These are phyloP conservation scores for Drosophila fuyamai DNA, from an alignment of 1,140 invertebrate genomes.

Conservation along the genomic window DNA sequence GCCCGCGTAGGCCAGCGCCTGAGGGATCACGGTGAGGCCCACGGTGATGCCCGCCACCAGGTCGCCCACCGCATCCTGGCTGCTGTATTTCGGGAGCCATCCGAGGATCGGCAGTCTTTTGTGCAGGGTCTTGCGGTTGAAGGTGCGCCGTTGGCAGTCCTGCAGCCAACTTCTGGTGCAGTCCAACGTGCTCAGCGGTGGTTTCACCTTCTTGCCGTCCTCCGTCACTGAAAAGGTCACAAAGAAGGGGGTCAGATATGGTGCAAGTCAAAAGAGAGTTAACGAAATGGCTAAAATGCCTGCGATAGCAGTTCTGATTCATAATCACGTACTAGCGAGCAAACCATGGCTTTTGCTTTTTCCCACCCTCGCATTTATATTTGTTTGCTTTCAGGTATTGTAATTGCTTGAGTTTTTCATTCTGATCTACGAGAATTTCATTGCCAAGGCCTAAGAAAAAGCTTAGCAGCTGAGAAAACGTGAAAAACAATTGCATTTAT, in stretches of 20 bases:
- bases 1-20: conserved; percentile 93
- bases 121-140: conserved; percentile 88
- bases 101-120: conserved; percentile 89
- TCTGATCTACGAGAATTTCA: conserved; percentile 53
- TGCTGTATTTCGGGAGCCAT: conserved; percentile 91
- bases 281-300: conserved; percentile 13
- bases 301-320: conserved; percentile 23
- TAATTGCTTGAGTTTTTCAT: conserved; percentile 31
- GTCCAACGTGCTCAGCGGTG: conserved; percentile 32
- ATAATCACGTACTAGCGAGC: conserved; percentile 50
- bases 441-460: conserved; percentile 43
- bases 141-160: conserved; percentile 49
- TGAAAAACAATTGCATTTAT: conserved; percentile 48
- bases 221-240: conserved; percentile 55
- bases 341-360: conserved; percentile 6
- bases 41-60: conserved; percentile 94
- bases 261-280: background rate
- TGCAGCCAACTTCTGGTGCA: conserved; percentile 50
- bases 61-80: conserved; percentile 89
- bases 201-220: conserved; percentile 71
- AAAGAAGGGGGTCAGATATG: conserved; percentile 3
- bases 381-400: conserved; percentile 25
- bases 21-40: conserved; percentile 93
- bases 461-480: conserved; percentile 52
- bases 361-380: conserved; percentile 14